Evolutionary conservation across 2,797 vertebrate species (phyloP).

Genomic region (Gephyroberyx darwinii): DNA sequence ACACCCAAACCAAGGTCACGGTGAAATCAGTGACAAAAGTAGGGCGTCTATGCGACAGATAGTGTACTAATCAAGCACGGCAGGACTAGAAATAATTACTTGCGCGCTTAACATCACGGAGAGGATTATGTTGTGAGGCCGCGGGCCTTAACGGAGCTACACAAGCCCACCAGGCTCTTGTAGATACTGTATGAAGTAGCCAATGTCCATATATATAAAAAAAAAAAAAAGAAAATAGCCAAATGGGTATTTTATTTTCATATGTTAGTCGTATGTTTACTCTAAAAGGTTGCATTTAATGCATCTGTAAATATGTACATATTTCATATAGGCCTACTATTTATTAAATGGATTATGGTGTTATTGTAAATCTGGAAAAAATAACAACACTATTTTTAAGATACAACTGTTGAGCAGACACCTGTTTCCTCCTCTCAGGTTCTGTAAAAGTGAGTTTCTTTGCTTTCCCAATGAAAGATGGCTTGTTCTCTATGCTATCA

Average conservation of each 20-base stretch:
- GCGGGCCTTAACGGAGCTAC: conserved; percentile 46
- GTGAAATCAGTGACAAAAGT: conserved; percentile 28
- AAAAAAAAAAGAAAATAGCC: conserved; percentile 30
- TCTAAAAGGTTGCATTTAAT: conserved; percentile 31
- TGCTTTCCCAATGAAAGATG: conserved; percentile 6
- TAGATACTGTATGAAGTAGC: conserved; percentile 54
- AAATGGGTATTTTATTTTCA: conserved; percentile 43
- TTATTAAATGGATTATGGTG: conserved; percentile 21
- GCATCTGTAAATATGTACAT: conserved; percentile 57
- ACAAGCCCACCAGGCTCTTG: conserved; percentile 47
- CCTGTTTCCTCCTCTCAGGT: conserved; percentile 60
- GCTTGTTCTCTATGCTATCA: background rate
- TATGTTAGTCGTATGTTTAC: conserved; percentile 67
- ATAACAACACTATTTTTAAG: conserved; percentile 57
- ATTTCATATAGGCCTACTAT: conserved; percentile 43
- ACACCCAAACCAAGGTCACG: conserved; percentile 8
- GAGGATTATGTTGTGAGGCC: conserved; percentile 52
- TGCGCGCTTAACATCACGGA: conserved; percentile 33
- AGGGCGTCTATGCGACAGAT: conserved; percentile 29
- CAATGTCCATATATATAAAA: conserved; percentile 7
- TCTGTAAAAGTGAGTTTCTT: conserved; percentile 35
- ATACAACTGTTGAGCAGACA: conserved; percentile 19
- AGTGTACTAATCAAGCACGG: conserved; percentile 36
- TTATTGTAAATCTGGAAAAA: conserved; percentile 37
- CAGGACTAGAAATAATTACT: conserved; percentile 59